Percentiles rank a stretch among this genome's conserved stretches.
phyloP scores from a whole-genome alignment of 2,113 vertebrate species.

The Acanthochromis polyacanthus region DNA sequence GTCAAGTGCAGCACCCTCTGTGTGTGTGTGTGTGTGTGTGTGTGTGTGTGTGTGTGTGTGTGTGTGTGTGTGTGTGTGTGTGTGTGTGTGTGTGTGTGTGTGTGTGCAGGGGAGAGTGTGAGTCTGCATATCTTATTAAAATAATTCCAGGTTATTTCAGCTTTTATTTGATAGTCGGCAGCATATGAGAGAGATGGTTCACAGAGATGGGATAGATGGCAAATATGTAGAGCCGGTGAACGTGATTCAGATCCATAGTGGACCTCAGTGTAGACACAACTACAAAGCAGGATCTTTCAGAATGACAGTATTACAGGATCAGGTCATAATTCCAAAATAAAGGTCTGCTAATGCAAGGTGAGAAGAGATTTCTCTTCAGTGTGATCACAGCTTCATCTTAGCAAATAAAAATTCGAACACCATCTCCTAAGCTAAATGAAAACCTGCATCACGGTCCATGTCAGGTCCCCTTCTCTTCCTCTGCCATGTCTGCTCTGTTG shows the following conservation, averaged over 20 bases:
- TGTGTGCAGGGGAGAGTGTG: slow-evolving; percentile 10
- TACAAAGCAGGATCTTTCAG: slow-evolving; percentile 21
- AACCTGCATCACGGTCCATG: slow-evolving; percentile 27
- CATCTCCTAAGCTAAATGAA: slow-evolving; percentile 10
- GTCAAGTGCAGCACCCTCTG: slow-evolving; percentile 40
- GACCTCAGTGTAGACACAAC: slow-evolving; percentile 13
- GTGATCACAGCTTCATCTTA: background rate
- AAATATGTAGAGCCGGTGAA: slow-evolving; percentile 14
- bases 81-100: slow-evolving; percentile 17
- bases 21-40: slow-evolving; percentile 2
- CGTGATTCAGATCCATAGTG: background rate
- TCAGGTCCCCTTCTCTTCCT: slow-evolving; percentile 35
- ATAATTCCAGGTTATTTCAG: slow-evolving; percentile 56
- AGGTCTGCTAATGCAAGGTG: slow-evolving; percentile 13
- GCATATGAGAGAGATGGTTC: background rate
- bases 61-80: slow-evolving; percentile 12
- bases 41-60: slow-evolving; percentile 23
- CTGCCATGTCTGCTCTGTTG: slow-evolving; percentile 53
- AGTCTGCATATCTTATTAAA: slow-evolving; percentile 36
- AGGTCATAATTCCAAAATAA: slow-evolving; percentile 5
- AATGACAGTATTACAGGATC: slow-evolving; percentile 13
- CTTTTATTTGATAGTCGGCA: slow-evolving; percentile 12
- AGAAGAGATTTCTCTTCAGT: background rate
- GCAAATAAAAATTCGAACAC: background rate
- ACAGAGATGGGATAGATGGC: background rate